phyloP scores from a whole-genome alignment of 2,888 invertebrate genomes.

The Tipula helvola region DNA sequence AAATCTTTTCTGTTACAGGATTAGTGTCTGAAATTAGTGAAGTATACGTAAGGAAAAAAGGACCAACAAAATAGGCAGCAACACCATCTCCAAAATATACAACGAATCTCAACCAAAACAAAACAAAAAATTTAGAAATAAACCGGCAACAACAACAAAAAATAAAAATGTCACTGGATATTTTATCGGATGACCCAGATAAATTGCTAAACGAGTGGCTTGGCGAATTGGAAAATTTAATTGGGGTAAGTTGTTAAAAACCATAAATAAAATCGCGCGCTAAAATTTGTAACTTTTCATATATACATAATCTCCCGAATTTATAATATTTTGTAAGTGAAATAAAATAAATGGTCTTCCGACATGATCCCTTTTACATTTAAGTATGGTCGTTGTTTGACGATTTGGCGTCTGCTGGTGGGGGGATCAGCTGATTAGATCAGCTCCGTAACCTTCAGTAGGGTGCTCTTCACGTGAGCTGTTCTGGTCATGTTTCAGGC shows the following conservation, averaged over 20 bases:
- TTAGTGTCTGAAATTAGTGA: background rate
- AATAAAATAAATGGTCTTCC: background rate
- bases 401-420: no score
- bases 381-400: background rate
- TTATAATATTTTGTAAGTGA: background rate
- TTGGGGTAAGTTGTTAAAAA: constrained; percentile 35
- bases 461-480: no score
- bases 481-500: no score
- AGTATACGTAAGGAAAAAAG: background rate
- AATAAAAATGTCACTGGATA: constrained; percentile 13
- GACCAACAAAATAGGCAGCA: background rate
- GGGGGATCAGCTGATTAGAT: no score
- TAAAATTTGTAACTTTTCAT: background rate
- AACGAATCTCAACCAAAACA: background rate
- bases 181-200: constrained; percentile 35
- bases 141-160: background rate
- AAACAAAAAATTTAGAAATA: background rate
- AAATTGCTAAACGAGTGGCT: constrained; percentile 43
- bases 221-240: constrained; percentile 42
- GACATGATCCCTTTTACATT: background rate
- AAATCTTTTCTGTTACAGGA: background rate
- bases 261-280: background rate
- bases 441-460: no score
- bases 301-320: background rate
- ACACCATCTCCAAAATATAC: background rate